A percentile compares a stretch with the other conserved stretches of the same genome.
Conservation (phyloP, 2,888 invertebrate genomes). For the Megaustenia siamemsis region DNA sequence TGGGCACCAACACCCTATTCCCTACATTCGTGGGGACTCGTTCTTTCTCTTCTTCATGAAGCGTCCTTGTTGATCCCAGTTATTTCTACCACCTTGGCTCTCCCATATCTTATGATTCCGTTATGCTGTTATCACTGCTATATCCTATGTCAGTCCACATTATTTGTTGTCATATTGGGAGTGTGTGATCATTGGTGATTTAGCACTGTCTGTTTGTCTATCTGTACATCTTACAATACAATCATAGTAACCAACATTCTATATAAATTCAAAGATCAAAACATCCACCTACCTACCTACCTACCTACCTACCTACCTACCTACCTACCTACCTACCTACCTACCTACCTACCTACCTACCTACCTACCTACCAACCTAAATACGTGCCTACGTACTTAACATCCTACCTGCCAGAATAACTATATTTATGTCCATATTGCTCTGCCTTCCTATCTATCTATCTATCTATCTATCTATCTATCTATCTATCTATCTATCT, state of each 20-base stretch:
- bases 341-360: neutral
- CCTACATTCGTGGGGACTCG: too few relatives aligned
- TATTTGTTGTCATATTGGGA: too few relatives aligned
- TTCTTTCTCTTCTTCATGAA: too few relatives aligned
- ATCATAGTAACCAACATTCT: neutral
- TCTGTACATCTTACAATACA: neutral
- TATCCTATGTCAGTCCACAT: too few relatives aligned
- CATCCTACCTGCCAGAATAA: neutral
- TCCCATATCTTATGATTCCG: too few relatives aligned
- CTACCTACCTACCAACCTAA: neutral
- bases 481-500: neutral
- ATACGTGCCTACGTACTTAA: neutral
- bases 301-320: constrained; percentile 4
- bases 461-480: neutral
- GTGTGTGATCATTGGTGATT: too few relatives aligned
- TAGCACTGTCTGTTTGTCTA: neutral
- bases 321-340: neutral
- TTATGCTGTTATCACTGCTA: too few relatives aligned
- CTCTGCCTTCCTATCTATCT: neutral
- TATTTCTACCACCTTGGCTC: too few relatives aligned
- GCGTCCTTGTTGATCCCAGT: too few relatives aligned
- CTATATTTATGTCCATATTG: neutral
- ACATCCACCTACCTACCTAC: neutral
- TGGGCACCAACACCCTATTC: too few relatives aligned
- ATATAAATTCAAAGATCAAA: neutral